Evolutionary conservation across 2,113 vertebrate species (phyloP).

Genomic region (Thamnaconus septentrionalis): DNA sequence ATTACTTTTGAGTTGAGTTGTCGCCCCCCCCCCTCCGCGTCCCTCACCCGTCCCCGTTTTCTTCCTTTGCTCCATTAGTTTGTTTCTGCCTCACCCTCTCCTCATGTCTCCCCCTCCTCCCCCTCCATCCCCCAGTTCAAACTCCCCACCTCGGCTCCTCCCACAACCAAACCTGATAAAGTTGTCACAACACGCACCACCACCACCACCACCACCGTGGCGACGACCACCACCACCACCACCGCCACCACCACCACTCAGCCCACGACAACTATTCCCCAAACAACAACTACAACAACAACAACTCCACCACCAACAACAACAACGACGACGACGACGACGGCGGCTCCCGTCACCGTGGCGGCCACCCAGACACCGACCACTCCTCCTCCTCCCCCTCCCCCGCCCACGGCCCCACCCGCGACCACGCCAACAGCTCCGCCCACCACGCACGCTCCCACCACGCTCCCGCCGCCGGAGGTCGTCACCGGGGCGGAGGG

Average conservation of each 20-base stretch:
- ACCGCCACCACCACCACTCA: constrained; percentile 31
- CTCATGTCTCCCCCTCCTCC: constrained; percentile 28
- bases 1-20: constrained; percentile 27
- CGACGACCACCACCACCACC: constrained; percentile 18
- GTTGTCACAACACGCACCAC: constrained; percentile 52
- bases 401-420: constrained; percentile 2
- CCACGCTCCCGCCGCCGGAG: constrained; percentile 17
- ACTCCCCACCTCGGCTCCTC: constrained; percentile 71
- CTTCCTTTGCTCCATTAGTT: constrained; percentile 23
- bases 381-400: constrained; percentile 11
- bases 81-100: constrained; percentile 48
- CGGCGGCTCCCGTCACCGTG: constrained; percentile 22
- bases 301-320: neutral
- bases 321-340: constrained; percentile 3
- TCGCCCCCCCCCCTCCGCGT: constrained; percentile 25
- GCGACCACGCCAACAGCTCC: constrained; percentile 30
- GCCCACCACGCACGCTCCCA: constrained; percentile 30
- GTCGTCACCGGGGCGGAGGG: constrained; percentile 12
- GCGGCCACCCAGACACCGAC: constrained; percentile 40
- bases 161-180: constrained; percentile 60
- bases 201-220: constrained; percentile 24
- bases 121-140: constrained; percentile 63
- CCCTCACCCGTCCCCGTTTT: neutral
- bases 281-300: too few relatives aligned
- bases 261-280: neutral